phyloP scores from a whole-genome alignment of 2,888 invertebrate genomes.

The Xestia rhomboidea region DNA sequence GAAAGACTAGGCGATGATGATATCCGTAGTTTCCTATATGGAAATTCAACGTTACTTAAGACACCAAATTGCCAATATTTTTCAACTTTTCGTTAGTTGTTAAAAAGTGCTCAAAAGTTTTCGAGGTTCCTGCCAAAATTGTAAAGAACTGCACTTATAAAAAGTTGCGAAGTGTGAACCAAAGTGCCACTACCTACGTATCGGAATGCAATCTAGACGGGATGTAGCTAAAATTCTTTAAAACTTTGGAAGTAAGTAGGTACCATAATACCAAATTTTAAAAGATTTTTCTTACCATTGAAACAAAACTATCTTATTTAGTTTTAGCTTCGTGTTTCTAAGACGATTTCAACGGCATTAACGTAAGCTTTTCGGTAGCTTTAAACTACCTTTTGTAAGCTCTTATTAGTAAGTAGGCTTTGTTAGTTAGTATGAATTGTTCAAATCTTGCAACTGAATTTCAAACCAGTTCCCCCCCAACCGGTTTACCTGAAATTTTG shows the following conservation, averaged over 20 bases:
- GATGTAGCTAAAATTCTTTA: neutral
- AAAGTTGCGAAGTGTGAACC: slow-evolving; percentile 2
- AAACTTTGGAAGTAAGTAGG: neutral
- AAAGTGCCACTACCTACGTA: neutral
- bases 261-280: neutral
- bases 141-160: neutral
- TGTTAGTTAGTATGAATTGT: too few species aligned
- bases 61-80: neutral
- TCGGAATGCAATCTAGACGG: neutral
- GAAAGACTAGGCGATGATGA: too few species aligned
- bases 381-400: too few species aligned
- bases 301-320: neutral
- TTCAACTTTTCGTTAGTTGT: neutral
- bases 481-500: too few species aligned
- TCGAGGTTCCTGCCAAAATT: slow-evolving; percentile 17
- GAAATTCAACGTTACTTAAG: neutral
- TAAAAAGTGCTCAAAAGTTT: slow-evolving; percentile 18
- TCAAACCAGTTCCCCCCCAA: too few species aligned
- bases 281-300: neutral
- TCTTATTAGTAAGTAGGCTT: too few species aligned
- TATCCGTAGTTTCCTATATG: neutral
- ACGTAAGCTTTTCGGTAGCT: too few species aligned
- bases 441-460: too few species aligned
- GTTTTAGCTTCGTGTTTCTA: too few species aligned
- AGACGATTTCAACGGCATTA: too few species aligned